Conservation (phyloP, 2,888 invertebrate species). For the Tortricodes alternella region DNA sequence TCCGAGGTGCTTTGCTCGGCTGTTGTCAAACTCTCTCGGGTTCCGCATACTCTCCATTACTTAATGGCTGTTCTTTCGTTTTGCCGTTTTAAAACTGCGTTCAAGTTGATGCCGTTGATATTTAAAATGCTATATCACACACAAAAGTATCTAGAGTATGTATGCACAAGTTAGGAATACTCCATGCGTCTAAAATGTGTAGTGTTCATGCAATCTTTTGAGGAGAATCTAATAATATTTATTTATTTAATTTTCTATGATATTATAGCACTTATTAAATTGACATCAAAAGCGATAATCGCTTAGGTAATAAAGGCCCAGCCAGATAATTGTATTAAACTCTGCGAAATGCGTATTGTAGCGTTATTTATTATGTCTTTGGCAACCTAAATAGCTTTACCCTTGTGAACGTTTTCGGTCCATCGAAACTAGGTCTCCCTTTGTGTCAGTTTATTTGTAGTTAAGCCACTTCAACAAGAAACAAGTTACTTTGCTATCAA, state of each 20-base stretch:
- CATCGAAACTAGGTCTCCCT: background rate
- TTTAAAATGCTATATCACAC: too few species aligned
- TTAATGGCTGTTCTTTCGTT: background rate
- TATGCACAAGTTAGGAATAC: too few species aligned
- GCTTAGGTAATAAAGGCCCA: background rate
- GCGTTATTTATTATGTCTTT: background rate
- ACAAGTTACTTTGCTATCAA: constrained; percentile 5
- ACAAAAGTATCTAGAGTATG: too few species aligned
- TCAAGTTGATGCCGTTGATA: too few species aligned
- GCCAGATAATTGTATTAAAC: background rate
- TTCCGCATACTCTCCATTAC: background rate
- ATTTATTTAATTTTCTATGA: too few species aligned
- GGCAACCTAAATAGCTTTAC: background rate
- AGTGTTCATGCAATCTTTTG: too few species aligned
- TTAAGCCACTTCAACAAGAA: constrained; percentile 16
- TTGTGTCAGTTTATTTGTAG: constrained; percentile 1
- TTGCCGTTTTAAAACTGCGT: background rate
- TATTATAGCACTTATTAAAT: too few species aligned
- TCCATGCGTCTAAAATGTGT: too few species aligned
- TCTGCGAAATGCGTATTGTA: background rate
- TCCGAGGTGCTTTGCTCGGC: background rate
- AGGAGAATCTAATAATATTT: too few species aligned
- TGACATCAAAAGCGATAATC: too few species aligned
- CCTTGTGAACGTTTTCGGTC: background rate
- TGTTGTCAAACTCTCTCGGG: background rate